Conservation (phyloP, 30 jellyfish, hydroid and myxozoan species). For the Morbakka virulenta region DNA sequence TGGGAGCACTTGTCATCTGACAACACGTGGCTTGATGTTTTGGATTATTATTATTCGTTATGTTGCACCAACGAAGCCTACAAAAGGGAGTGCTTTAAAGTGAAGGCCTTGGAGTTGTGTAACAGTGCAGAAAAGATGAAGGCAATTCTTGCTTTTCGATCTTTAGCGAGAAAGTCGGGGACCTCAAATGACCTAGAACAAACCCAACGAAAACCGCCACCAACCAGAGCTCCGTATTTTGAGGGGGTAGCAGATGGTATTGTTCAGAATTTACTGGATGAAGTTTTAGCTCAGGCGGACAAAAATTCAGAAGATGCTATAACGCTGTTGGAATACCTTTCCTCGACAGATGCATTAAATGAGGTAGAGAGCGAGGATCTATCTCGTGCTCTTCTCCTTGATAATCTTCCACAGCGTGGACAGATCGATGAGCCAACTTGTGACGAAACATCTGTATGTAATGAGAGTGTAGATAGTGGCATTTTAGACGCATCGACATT, state of each 20-base stretch:
- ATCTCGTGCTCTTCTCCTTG: conserved; percentile 63
- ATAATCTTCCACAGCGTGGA: conserved; percentile 18
- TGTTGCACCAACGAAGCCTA: conserved; percentile 74
- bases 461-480: background rate
- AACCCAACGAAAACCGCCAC: background rate
- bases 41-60: conserved; percentile 80
- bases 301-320: conserved; percentile 41
- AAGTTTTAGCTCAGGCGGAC: conserved; percentile 53
- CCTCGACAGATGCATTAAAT: conserved; percentile 38
- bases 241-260: conserved; percentile 70
- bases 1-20: conserved; percentile 77
- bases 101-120: conserved; percentile 39
- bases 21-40: conserved; percentile 78
- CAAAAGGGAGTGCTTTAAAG: conserved; percentile 39
- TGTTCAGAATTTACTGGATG: conserved; percentile 54
- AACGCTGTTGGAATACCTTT: conserved; percentile 7
- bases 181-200: background rate
- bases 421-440: background rate
- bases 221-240: conserved; percentile 51
- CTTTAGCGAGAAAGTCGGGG: conserved; percentile 60
- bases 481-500: background rate
- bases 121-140: background rate
- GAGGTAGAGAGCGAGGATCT: conserved; percentile 22
- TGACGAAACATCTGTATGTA: background rate
- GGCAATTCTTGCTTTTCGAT: conserved; percentile 41